Conservation (phyloP, 2,797 vertebrate genomes). For the Microctenopoma lineatum region DNA sequence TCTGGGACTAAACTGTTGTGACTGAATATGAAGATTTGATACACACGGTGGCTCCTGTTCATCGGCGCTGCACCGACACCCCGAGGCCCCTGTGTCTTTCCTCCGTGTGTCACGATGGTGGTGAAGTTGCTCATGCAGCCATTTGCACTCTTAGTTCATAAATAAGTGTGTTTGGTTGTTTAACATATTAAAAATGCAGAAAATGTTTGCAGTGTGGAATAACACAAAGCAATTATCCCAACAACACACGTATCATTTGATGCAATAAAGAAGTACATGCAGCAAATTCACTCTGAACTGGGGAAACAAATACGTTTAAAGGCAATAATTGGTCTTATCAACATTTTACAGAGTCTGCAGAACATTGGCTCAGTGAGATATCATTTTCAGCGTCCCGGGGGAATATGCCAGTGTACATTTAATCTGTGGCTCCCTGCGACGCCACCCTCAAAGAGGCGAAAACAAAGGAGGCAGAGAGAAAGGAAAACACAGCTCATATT, state of each 20-base stretch:
- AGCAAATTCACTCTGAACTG: conserved; percentile 30
- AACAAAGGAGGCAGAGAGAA: conserved; percentile 56
- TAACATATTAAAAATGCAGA: background rate
- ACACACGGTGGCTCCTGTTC: conserved; percentile 6
- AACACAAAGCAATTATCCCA: conserved; percentile 3
- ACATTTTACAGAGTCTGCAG: conserved; percentile 52
- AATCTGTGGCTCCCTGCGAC: conserved; percentile 58
- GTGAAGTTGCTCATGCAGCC: background rate
- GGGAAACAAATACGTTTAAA: conserved; percentile 59
- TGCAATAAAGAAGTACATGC: conserved; percentile 32
- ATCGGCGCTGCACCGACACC: conserved; percentile 56
- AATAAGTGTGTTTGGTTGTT: background rate
- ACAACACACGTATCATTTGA: background rate
- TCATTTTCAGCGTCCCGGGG: conserved; percentile 67
- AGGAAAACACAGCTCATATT: conserved; percentile 58
- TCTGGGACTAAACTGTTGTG: conserved; percentile 31
- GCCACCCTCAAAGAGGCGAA: conserved; percentile 52
- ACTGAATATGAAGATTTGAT: conserved; percentile 1
- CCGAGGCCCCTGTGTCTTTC: conserved; percentile 47
- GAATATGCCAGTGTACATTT: conserved; percentile 61
- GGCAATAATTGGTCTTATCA: conserved; percentile 62
- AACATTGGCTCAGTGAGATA: conserved; percentile 53
- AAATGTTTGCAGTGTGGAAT: background rate
- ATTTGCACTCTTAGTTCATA: background rate
- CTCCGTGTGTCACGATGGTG: background rate